Evolutionary conservation across 2,797 vertebrate species (phyloP).

Genomic region (Rhincodon typus): DNA sequence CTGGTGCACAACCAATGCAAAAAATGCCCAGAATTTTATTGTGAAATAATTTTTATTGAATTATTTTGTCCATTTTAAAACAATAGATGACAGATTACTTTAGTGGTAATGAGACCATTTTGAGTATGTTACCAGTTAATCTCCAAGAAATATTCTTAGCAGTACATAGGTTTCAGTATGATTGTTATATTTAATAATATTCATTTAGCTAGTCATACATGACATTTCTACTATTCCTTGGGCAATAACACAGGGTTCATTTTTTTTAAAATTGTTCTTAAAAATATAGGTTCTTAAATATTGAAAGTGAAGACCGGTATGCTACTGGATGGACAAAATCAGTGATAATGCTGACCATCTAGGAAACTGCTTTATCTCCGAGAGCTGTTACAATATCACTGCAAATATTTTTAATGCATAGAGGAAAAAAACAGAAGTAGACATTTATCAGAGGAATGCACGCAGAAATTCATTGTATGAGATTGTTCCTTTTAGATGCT

Average conservation of each 20-base stretch:
- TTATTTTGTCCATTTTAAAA: not conserved
- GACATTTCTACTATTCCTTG: not conserved
- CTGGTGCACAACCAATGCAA: not conserved
- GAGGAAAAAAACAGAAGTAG: not conserved
- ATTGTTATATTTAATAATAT: not conserved
- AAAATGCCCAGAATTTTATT: not conserved
- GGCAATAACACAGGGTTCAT: not conserved
- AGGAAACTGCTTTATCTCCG: not conserved
- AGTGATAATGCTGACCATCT: not conserved
- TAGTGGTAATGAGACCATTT: not conserved
- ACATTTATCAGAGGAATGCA: constrained; percentile 50
- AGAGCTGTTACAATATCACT: not conserved
- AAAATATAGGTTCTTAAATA: not conserved
- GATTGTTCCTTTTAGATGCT: constrained; percentile 56
- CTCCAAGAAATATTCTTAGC: not conserved
- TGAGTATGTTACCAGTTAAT: not conserved
- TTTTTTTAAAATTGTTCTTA: not conserved
- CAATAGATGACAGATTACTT: not conserved
- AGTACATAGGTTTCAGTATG: not conserved
- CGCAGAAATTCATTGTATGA: constrained; percentile 66
- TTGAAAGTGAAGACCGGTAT: not conserved
- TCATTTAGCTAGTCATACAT: not conserved
- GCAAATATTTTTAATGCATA: not conserved
- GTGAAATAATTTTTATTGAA: not conserved
- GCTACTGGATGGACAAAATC: not conserved